A percentile compares a stretch with the other conserved stretches of the same genome.
Conservation (phyloP, 2,113 vertebrate genomes). For the Chionomys nivalis region DNA sequence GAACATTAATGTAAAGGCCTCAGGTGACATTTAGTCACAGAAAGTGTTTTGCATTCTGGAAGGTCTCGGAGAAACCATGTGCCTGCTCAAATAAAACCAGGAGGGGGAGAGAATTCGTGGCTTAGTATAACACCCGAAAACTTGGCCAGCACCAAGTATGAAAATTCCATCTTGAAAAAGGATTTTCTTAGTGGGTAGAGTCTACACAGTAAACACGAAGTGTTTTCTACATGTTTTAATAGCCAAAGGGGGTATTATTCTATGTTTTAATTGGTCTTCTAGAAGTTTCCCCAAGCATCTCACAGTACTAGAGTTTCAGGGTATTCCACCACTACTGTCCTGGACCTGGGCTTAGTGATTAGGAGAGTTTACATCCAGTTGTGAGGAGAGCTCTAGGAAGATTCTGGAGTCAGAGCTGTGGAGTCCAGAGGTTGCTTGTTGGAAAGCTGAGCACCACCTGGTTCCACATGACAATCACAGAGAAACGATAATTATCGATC, state of each 20-base stretch:
- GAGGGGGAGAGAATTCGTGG: background rate
- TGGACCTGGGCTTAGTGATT: background rate
- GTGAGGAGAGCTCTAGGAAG: rapidly evolving
- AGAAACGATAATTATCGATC: background rate
- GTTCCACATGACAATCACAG: background rate
- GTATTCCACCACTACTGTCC: background rate
- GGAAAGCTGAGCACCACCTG: background rate
- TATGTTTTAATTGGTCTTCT: slow-evolving; percentile 13
- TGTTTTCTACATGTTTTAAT: slow-evolving; percentile 14
- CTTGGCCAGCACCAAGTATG: background rate
- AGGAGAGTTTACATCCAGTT: background rate
- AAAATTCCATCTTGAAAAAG: slow-evolving; percentile 25
- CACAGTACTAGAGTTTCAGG: background rate
- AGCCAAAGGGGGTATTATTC: background rate
- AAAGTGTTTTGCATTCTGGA: background rate
- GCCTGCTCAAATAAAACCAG: background rate
- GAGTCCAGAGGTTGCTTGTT: background rate
- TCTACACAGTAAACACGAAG: background rate
- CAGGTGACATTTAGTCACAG: slow-evolving; percentile 1
- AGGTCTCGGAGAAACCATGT: slow-evolving; percentile 1
- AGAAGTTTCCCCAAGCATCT: background rate
- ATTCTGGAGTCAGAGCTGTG: background rate
- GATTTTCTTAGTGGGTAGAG: background rate
- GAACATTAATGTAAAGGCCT: background rate
- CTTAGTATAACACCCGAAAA: background rate